Base-by-base conservation (phyloP, 2,888 invertebrate genomes). In the Megaustenia siamemsis region DNA sequence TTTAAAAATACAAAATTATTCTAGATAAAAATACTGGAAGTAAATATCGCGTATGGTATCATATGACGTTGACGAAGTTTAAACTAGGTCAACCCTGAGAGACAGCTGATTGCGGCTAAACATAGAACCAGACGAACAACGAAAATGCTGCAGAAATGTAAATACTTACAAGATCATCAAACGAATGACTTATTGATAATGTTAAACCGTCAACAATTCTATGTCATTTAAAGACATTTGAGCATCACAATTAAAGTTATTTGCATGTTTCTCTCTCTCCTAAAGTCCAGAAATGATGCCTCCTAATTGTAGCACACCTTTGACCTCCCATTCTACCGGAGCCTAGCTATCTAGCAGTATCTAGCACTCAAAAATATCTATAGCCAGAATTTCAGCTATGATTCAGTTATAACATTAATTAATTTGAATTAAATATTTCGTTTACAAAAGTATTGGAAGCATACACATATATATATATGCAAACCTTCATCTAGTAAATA, bases 1-100 rank as follows among this genome's bases (percentile, higher is more conserved):
- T n/a, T n/a, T n/a, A n/a, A n/a, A n/a, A n/a, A n/a, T n/a, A n/a
- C n/a, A n/a, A n/a, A n/a, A n/a, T n/a, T n/a, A n/a, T n/a, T n/a
- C n/a, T n/a, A n/a, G n/a, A n/a, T n/a, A n/a, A n/a, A n/a, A n/a
- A n/a, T n/a, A n/a, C n/a, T n/a, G n/a, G n/a, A n/a, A n/a, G n/a
- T n/a, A n/a, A n/a, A n/a, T n/a, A n/a, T n/a, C n/a, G n/a, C n/a
- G n/a, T n/a, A n/a, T n/a, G n/a, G n/a, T n/a, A n/a, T n/a, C n/a
- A n/a, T n/a, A n/a, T n/a, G n/a, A n/a, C n/a, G n/a, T n/a, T n/a
- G n/a, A n/a, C n/a, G n/a, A n/a, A n/a, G n/a, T n/a, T n/a, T n/a
- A 69, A 69, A 40, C 21, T 69, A 69, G 69, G 69, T 69, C 40
- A 69, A 69, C 69, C 69, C 10, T n/a, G n/a, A n/a, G n/a, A n/a